A percentile compares a stretch with the other conserved stretches of the same genome.
Conservation (phyloP, 2,888 invertebrate species). For the Zygogramma bicolorata region DNA sequence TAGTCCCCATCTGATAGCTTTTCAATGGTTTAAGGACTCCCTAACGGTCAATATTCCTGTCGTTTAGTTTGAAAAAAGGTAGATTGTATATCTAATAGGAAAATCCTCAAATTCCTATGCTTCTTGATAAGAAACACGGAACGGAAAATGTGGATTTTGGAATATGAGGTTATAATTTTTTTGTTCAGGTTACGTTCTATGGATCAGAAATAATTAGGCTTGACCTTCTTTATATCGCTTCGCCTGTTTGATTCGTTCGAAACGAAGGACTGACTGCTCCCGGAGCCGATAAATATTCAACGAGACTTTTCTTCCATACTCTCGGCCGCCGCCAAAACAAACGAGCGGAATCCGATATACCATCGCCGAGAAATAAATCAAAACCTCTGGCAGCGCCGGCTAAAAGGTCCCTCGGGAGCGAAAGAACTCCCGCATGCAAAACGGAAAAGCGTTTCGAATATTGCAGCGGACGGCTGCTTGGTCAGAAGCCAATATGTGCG, state of each 20-base stretch:
- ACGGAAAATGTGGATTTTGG: too few species aligned
- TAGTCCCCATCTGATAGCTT: too few species aligned
- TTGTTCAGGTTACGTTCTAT: too few species aligned
- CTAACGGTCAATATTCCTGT: too few species aligned
- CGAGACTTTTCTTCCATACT: neutral
- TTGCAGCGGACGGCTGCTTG: conserved; percentile 52
- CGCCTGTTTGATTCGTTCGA: neutral
- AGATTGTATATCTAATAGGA: too few species aligned
- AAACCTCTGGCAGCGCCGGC: conserved; percentile 34
- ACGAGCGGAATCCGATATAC: conserved; percentile 9
- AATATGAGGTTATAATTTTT: too few species aligned
- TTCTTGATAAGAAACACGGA: too few species aligned
- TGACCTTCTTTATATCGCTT: too few species aligned
- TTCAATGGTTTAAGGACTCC: too few species aligned
- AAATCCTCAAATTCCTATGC: too few species aligned
- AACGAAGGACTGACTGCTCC: neutral
- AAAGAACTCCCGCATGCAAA: conserved; percentile 43
- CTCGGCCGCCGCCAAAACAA: neutral
- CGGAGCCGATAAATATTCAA: neutral
- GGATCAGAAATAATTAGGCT: too few species aligned
- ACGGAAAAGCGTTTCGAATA: conserved; percentile 56
- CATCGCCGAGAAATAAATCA: conserved; percentile 40
- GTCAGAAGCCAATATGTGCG: conserved; percentile 64
- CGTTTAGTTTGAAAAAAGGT: too few species aligned
- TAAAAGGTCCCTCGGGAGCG: conserved; percentile 40